These are phyloP conservation scores for Xestoiulus laeticollis DNA, from an alignment of 2,888 invertebrate genomes.

Conservation along the genomic window DNA sequence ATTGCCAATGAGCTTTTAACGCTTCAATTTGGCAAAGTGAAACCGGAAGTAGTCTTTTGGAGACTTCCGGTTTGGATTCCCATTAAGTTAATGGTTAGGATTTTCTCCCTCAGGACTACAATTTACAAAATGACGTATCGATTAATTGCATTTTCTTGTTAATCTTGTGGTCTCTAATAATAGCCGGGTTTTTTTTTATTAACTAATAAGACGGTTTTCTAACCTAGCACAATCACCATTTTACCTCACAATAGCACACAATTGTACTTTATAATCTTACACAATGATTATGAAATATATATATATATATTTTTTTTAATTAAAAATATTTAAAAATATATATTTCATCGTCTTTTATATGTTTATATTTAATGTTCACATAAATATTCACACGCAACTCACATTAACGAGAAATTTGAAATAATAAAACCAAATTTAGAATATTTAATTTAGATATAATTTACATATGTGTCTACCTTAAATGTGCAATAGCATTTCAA, in stretches of 20 bases:
- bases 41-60: neutral
- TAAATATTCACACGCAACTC: neutral
- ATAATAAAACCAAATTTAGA: neutral
- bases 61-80: neutral
- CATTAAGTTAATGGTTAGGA: neutral
- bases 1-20: neutral
- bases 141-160: neutral
- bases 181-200: neutral
- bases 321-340: no score
- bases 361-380: neutral
- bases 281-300: neutral
- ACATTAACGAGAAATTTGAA: neutral
- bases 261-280: neutral
- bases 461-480: neutral
- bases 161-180: neutral
- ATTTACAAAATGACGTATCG: neutral
- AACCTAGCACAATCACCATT: neutral
- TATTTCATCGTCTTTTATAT: neutral
- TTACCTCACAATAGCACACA: neutral
- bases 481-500: neutral
- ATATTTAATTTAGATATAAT: neutral
- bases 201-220: neutral
- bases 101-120: neutral
- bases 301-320: neutral
- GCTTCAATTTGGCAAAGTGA: neutral